Percentiles rank a stretch among this genome's conserved stretches.
Evolutionary conservation across 2,797 vertebrate species (phyloP).

Genomic region (Karalla daura): DNA sequence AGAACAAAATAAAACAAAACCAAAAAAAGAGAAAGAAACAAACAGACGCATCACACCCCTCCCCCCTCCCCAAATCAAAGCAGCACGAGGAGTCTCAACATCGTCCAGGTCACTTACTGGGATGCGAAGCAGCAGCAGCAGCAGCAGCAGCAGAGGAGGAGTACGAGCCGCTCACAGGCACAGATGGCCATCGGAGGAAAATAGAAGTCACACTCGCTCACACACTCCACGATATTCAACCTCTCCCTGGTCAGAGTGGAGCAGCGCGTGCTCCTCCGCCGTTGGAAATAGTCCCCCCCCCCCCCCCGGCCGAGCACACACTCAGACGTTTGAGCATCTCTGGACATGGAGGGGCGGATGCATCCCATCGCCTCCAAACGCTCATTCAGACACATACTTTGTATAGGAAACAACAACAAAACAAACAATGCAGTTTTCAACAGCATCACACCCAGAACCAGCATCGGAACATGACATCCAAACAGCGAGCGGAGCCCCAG

Average conservation of each 20-base stretch:
- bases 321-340: not conserved
- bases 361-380: no score
- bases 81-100: constrained; percentile 13
- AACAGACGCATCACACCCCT: no score
- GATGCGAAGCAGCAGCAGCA: not conserved
- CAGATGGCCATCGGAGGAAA: not conserved
- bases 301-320: not conserved
- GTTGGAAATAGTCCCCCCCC: not conserved
- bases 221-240: not conserved
- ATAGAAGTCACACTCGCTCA: not conserved
- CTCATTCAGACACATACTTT: no score
- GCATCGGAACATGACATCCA: constrained; percentile 38
- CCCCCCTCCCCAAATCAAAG: constrained; percentile 4
- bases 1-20: no score
- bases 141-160: not conserved
- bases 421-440: constrained; percentile 37
- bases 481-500: constrained; percentile 65
- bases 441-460: constrained; percentile 20
- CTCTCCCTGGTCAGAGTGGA: not conserved
- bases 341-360: no score
- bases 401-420: no score
- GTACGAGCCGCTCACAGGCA: no score
- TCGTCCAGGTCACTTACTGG: not conserved
- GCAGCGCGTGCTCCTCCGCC: not conserved
- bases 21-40: no score